Evolutionary conservation across 2,888 invertebrate genomes (phyloP).

Genomic region (Callyntrura guangdongensis): DNA sequence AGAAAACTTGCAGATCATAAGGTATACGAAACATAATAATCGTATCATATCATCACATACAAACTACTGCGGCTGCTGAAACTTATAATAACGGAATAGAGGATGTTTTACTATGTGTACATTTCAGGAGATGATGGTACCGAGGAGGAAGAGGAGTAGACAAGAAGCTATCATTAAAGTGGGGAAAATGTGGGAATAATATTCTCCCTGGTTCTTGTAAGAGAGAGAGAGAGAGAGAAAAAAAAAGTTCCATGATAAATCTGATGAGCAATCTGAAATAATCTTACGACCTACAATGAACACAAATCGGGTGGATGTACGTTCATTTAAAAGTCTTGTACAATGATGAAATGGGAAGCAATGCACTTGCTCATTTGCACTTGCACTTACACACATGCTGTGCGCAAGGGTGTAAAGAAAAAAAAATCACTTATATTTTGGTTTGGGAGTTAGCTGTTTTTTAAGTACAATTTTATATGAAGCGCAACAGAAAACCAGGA

Average conservation of each 20-base stretch:
- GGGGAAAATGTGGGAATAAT: not conserved
- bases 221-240: no score
- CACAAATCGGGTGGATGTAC: not conserved
- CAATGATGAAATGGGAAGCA: not conserved
- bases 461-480: no score
- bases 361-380: conserved; percentile 26
- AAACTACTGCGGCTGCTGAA: not conserved
- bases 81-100: not conserved
- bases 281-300: not conserved
- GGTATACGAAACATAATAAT: conserved; percentile 30
- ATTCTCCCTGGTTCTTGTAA: not conserved
- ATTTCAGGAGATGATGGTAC: conserved; percentile 11
- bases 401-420: not conserved
- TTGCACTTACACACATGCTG: not conserved
- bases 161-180: not conserved
- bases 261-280: not conserved
- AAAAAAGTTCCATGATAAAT: not conserved
- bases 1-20: conserved; percentile 44
- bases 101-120: conserved; percentile 23
- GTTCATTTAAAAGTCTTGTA: not conserved
- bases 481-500: no score
- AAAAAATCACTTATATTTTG: not conserved
- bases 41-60: conserved; percentile 18
- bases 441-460: no score
- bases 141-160: not conserved